Evolutionary conservation across 2,113 vertebrate species (phyloP).

Genomic region (Mungos mungo): DNA sequence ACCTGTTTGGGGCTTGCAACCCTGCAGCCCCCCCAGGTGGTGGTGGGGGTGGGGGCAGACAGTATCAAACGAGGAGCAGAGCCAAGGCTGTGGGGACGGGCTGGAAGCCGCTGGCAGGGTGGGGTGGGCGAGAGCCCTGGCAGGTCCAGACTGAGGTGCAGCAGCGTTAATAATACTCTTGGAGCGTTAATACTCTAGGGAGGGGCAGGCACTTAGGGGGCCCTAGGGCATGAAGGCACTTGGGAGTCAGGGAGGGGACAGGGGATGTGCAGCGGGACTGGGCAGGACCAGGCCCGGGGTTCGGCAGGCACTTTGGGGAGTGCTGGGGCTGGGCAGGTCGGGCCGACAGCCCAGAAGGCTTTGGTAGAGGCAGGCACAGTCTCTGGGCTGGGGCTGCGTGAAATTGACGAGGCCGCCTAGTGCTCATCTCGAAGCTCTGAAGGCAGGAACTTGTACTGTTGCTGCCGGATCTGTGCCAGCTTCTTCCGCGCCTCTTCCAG

Average conservation of each 20-base stretch:
- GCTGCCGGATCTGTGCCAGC: slow-evolving; percentile 96
- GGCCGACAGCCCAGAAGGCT: slow-evolving; percentile 70
- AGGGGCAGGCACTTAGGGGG: slow-evolving; percentile 69
- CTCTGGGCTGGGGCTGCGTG: slow-evolving; percentile 65
- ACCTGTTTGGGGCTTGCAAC: slow-evolving; percentile 37
- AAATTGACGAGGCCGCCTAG: slow-evolving; percentile 67
- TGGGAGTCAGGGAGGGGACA: slow-evolving; percentile 41
- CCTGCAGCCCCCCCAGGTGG: background rate
- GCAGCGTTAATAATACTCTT: slow-evolving; percentile 78
- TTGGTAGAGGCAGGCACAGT: slow-evolving; percentile 76
- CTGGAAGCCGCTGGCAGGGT: slow-evolving; percentile 62
- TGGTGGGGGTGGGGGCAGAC: background rate
- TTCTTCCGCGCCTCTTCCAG: slow-evolving; percentile 96
- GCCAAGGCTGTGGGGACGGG: slow-evolving; percentile 47
- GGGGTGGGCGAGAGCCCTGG: slow-evolving; percentile 33
- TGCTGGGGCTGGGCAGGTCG: slow-evolving; percentile 64
- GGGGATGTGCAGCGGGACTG: slow-evolving; percentile 51
- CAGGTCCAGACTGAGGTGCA: slow-evolving; percentile 67
- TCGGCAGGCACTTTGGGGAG: slow-evolving; percentile 75
- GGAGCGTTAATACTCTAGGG: slow-evolving; percentile 76
- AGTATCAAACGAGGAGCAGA: slow-evolving; percentile 64
- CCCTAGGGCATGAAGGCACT: slow-evolving; percentile 75
- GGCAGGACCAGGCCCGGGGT: slow-evolving; percentile 61
- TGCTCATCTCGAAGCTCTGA: slow-evolving; percentile 94
- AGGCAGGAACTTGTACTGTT: slow-evolving; percentile 98